Conservation (phyloP, 1,140 invertebrate genomes). For the Aphelenchoides avenae region DNA sequence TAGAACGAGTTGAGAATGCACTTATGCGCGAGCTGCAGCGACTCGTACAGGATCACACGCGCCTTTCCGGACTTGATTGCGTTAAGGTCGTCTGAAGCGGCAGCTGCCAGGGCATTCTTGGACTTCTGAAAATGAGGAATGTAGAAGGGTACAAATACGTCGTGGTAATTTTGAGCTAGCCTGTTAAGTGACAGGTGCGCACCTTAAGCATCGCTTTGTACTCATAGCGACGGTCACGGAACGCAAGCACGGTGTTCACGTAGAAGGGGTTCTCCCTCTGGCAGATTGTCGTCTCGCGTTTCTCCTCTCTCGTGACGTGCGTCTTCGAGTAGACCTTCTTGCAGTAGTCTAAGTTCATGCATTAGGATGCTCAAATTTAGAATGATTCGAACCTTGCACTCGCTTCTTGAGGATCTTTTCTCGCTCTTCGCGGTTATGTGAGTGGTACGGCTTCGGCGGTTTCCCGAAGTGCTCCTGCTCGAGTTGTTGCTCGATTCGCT, state of each 20-base stretch:
- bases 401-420: conserved; percentile 86
- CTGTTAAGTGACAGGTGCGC: too few relatives aligned
- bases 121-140: conserved; percentile 64
- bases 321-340: conserved; percentile 88
- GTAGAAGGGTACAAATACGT: background rate
- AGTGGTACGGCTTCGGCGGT: conserved; percentile 76
- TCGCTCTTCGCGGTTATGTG: conserved; percentile 78
- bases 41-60: conserved; percentile 87
- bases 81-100: conserved; percentile 78
- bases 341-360: conserved; percentile 76
- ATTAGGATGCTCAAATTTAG: too few relatives aligned
- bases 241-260: conserved; percentile 93
- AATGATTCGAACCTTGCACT: conserved; percentile 65
- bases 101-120: conserved; percentile 78
- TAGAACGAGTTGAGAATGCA: conserved; percentile 99
- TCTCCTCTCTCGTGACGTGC: conserved; percentile 74
- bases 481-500: conserved; percentile 85
- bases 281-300: conserved; percentile 80
- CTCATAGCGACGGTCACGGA: conserved; percentile 89
- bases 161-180: too few relatives aligned
- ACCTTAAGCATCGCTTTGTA: conserved; percentile 88
- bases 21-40: conserved; percentile 93
- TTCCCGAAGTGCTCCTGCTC: conserved; percentile 80
- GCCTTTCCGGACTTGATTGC: conserved; percentile 87
- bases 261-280: conserved; percentile 98